phyloP scores from a whole-genome alignment of 2,113 vertebrate genomes.

The Oncorhynchus masou region DNA sequence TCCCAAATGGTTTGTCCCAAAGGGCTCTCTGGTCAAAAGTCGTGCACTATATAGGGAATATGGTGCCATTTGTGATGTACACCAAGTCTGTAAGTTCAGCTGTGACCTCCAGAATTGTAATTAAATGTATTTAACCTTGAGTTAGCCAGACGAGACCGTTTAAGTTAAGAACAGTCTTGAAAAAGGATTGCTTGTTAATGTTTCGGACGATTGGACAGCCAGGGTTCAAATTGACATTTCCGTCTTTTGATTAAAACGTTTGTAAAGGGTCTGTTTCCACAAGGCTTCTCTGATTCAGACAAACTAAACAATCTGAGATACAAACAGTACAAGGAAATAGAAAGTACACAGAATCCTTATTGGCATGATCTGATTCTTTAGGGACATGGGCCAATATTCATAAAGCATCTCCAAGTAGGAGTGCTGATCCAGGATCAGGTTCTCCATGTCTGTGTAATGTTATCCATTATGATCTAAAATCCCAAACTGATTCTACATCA shows the following conservation, averaged over 20 bases:
- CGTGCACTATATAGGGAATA: not conserved
- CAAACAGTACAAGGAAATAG: not conserved
- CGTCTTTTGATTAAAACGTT: not conserved
- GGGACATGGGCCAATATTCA: too few species aligned
- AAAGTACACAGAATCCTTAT: not conserved
- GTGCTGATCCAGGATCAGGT: too few species aligned
- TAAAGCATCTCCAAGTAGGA: too few species aligned
- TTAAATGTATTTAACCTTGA: not conserved
- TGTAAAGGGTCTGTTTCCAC: not conserved
- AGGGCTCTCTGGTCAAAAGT: not conserved
- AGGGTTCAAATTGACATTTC: not conserved
- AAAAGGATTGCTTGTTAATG: too few species aligned
- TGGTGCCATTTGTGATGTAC: not conserved
- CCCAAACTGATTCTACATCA: too few species aligned
- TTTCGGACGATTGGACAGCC: not conserved
- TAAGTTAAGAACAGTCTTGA: too few species aligned
- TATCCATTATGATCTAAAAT: too few species aligned
- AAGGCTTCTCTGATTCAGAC: not conserved
- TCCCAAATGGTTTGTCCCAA: not conserved
- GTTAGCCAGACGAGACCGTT: not conserved
- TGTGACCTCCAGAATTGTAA: not conserved
- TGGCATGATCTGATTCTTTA: too few species aligned
- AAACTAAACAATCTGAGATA: not conserved
- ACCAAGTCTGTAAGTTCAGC: not conserved
- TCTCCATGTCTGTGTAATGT: too few species aligned